Conservation (phyloP, 1,140 invertebrate species). For the Gyrodactylus bullatarudis region DNA sequence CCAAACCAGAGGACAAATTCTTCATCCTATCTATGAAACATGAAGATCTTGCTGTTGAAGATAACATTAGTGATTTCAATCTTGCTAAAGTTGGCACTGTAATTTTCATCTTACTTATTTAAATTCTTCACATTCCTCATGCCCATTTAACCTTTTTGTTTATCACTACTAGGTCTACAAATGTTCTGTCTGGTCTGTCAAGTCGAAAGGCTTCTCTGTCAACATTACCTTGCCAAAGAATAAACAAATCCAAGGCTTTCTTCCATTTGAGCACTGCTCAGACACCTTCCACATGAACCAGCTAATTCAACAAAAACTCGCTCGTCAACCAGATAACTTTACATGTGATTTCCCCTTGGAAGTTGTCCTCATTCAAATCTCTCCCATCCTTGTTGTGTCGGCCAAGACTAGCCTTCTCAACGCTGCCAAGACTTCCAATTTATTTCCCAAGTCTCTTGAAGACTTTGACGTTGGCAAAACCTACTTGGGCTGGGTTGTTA, state of each 20-base stretch:
- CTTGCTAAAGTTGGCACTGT: too few species aligned
- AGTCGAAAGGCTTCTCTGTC: not conserved
- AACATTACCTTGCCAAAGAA: not conserved
- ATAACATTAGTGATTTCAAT: too few species aligned
- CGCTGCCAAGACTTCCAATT: not conserved
- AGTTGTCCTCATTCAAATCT: not conserved
- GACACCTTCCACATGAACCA: not conserved
- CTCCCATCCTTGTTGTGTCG: not conserved
- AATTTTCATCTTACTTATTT: too few species aligned
- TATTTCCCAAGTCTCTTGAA: not conserved
- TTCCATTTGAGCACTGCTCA: not conserved
- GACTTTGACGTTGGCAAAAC: not conserved
- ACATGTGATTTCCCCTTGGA: too few species aligned
- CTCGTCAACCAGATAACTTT: not conserved
- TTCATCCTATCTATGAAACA: not conserved
- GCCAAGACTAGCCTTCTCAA: not conserved
- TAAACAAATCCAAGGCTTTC: not conserved
- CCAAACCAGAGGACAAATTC: not conserved
- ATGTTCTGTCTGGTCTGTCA: not conserved
- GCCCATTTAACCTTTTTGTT: too few species aligned
- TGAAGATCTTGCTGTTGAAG: not conserved
- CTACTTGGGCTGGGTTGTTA: not conserved
- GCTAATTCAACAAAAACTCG: not conserved
- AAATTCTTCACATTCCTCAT: too few species aligned
- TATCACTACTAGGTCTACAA: not conserved